A percentile compares a stretch with the other conserved stretches of the same genome.
Conservation (phyloP, 2,888 invertebrate genomes). For the Pyrrhosoma nymphula region DNA sequence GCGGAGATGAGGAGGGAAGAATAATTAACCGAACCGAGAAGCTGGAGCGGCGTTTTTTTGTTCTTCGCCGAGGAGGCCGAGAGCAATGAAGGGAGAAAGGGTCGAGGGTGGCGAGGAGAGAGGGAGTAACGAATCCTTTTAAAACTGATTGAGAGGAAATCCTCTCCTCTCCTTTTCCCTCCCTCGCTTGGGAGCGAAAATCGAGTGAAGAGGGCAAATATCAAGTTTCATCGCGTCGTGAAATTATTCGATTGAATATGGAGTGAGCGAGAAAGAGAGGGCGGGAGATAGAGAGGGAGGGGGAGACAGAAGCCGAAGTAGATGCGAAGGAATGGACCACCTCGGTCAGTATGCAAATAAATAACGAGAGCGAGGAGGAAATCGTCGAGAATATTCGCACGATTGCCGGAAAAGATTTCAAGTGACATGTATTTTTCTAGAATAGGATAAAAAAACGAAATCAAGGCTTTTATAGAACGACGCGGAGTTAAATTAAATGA, state of each 20-base stretch:
- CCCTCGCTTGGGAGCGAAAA: not conserved
- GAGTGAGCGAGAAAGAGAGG: not conserved
- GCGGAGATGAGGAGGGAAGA: not conserved
- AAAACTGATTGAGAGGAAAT: slow-evolving; percentile 36
- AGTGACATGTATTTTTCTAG: not conserved
- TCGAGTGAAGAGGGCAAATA: slow-evolving; percentile 8
- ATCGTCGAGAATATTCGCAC: not conserved
- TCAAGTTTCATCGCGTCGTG: slow-evolving; percentile 36
- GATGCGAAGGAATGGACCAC: not conserved
- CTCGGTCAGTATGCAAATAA: not conserved
- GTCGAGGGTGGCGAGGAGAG: not conserved
- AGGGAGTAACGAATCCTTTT: slow-evolving; percentile 24
- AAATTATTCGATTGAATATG: slow-evolving; percentile 21
- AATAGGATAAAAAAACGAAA: not conserved
- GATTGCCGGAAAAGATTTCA: not conserved
- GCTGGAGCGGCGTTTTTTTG: not conserved
- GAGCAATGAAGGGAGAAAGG: not conserved
- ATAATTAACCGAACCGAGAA: slow-evolving; percentile 48
- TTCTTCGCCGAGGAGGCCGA: not conserved
- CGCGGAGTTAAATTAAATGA: not conserved
- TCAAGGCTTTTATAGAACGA: not conserved
- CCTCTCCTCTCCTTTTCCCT: not conserved
- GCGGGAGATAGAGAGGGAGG: not conserved
- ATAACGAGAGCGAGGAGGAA: not conserved
- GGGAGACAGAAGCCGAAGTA: not conserved